A percentile compares a stretch with the other conserved stretches of the same genome.
Conservation (phyloP, 2,797 vertebrate genomes). For the Gobionotothen gibberifrons region DNA sequence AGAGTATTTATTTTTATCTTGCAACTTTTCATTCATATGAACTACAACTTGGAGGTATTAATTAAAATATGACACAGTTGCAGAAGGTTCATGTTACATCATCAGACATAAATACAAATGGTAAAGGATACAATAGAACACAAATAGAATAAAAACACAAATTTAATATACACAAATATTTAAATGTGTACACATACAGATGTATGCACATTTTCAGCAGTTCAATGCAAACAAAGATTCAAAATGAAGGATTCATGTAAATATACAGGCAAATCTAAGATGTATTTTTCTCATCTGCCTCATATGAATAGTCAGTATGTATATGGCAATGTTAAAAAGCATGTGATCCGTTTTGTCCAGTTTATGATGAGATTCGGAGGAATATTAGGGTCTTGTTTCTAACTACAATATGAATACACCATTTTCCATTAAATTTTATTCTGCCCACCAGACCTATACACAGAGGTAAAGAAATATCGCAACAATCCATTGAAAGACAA, state of each 20-base stretch:
- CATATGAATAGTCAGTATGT: constrained; percentile 46
- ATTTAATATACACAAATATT: constrained; percentile 83
- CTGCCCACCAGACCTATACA: constrained; percentile 65
- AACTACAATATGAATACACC: constrained; percentile 55
- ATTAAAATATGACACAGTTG: constrained; percentile 79
- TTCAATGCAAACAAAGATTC: constrained; percentile 71
- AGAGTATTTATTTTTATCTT: not conserved
- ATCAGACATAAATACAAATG: constrained; percentile 94
- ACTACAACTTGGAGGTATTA: not conserved
- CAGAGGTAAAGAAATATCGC: constrained; percentile 57
- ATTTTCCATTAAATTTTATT: constrained; percentile 50
- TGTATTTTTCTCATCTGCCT: constrained; percentile 49
- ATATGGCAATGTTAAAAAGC: constrained; percentile 46
- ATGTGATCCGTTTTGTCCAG: constrained; percentile 49
- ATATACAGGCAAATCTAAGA: constrained; percentile 58
- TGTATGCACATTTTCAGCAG: constrained; percentile 80
- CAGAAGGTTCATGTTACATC: constrained; percentile 91
- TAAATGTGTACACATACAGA: constrained; percentile 78
- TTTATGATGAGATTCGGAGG: constrained; percentile 49
- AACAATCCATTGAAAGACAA: constrained; percentile 61
- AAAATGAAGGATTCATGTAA: constrained; percentile 56
- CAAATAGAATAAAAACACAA: constrained; percentile 81
- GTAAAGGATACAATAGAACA: constrained; percentile 92
- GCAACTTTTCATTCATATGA: not conserved
- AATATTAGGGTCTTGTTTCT: constrained; percentile 54